Conservation (phyloP, 2,888 invertebrate species). For the Cartodere bifasciata region DNA sequence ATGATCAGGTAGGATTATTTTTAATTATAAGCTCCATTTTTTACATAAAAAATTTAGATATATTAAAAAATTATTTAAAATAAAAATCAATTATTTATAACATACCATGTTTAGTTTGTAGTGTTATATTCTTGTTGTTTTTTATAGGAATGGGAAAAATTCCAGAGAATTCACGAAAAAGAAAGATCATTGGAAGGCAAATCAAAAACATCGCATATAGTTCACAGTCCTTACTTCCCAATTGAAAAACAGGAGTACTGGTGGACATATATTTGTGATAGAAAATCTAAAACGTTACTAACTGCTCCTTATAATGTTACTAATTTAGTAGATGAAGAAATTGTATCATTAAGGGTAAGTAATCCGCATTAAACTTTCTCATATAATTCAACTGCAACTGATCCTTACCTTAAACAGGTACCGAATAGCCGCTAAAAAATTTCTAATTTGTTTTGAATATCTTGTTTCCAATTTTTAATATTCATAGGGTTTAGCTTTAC, state of each 20-base stretch:
- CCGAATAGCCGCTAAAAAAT: no score
- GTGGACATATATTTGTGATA: constrained; percentile 98
- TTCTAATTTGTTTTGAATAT: no score
- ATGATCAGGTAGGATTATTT: constrained; percentile 28
- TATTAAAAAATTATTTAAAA: constrained; percentile 1
- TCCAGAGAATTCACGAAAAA: constrained; percentile 76
- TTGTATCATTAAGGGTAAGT: constrained; percentile 70
- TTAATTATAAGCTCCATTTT: background rate
- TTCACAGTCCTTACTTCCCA: constrained; percentile 94
- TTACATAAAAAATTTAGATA: constrained; percentile 7
- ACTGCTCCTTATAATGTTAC: constrained; percentile 92
- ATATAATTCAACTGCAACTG: no score
- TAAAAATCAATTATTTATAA: no score
- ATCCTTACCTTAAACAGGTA: no score
- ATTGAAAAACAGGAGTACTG: constrained; percentile 96
- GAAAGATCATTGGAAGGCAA: constrained; percentile 84
- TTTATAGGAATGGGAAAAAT: constrained; percentile 73
- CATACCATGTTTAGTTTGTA: no score
- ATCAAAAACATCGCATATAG: constrained; percentile 88
- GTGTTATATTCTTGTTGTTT: constrained; percentile 1
- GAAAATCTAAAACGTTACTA: constrained; percentile 80
- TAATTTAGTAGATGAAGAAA: constrained; percentile 77
- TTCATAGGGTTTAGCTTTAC: no score
- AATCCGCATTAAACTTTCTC: background rate
- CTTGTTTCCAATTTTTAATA: no score